These are phyloP conservation scores for Loxodonta africana DNA, from an alignment of 2,113 vertebrate genomes.

Conservation along the genomic window DNA sequence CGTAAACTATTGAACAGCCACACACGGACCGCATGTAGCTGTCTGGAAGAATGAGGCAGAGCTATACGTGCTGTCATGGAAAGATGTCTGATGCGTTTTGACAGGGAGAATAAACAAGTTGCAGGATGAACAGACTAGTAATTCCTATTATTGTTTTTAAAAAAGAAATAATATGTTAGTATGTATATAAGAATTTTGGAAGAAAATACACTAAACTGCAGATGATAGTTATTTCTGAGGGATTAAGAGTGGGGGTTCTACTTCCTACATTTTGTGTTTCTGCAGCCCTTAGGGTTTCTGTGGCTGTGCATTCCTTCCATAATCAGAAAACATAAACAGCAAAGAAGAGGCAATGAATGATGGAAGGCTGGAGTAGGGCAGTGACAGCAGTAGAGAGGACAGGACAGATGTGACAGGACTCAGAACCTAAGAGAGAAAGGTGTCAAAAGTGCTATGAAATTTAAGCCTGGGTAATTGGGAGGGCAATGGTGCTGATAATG, in stretches of 20 bases:
- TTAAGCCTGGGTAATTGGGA: neutral
- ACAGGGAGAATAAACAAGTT: neutral
- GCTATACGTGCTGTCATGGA: neutral
- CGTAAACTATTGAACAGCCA: neutral
- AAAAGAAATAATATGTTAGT: neutral
- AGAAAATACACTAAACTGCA: neutral
- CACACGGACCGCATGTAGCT: neutral
- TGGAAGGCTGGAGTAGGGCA: neutral
- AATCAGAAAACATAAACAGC: neutral
- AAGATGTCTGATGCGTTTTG: neutral
- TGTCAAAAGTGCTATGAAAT: neutral
- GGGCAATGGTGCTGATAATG: accelerated
- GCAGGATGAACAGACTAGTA: neutral
- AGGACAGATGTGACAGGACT: neutral
- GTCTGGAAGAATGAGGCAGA: neutral
- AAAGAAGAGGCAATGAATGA: neutral
- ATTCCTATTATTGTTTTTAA: neutral
- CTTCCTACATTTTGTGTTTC: neutral
- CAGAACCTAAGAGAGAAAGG: neutral
- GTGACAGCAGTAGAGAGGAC: too few relatives aligned
- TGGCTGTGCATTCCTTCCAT: neutral
- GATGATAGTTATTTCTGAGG: neutral
- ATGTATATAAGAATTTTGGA: neutral
- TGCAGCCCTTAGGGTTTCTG: neutral
- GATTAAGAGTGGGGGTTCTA: neutral